These are phyloP conservation scores for Poecilus cupreus DNA, from an alignment of 2,888 invertebrate genomes.

Conservation along the genomic window DNA sequence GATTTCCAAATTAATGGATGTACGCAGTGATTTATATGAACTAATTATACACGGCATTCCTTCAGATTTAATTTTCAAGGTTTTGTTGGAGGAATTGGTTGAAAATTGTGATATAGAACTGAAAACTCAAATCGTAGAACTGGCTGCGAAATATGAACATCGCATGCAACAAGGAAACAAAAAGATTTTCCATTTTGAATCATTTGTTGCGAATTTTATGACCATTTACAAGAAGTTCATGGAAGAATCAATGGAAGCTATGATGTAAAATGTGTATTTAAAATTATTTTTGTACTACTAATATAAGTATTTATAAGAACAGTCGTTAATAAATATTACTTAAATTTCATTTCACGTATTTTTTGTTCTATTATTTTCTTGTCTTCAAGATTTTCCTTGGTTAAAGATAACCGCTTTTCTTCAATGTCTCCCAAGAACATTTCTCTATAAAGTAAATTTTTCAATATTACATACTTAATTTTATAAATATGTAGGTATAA, in stretches of 20 bases:
- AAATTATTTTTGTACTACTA: conserved; percentile 13
- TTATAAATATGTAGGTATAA: neutral
- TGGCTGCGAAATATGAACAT: conserved; percentile 94
- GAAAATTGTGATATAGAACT: conserved; percentile 93
- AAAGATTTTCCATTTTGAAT: conserved; percentile 97
- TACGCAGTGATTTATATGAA: conserved; percentile 93
- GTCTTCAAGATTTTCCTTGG: conserved; percentile 39
- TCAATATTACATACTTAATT: neutral
- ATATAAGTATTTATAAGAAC: neutral
- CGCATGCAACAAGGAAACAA: conserved; percentile 94
- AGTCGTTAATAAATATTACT: conserved; percentile 30
- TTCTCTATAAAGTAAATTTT: conserved; percentile 27
- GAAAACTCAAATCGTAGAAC: conserved; percentile 88
- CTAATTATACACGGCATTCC: conserved; percentile 96
- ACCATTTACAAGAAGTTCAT: conserved; percentile 92
- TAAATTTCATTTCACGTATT: conserved; percentile 4
- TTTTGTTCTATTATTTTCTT: conserved; percentile 26
- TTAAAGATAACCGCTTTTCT: neutral
- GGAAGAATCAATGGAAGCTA: conserved; percentile 73
- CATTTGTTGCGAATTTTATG: conserved; percentile 98
- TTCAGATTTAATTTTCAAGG: conserved; percentile 92
- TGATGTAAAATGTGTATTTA: conserved; percentile 16
- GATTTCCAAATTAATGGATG: conserved; percentile 87
- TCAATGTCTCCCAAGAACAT: conserved; percentile 40
- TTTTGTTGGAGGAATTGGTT: conserved; percentile 87